These are phyloP conservation scores for Ypsolopha scabrella DNA, from an alignment of 2,888 invertebrate species.

Conservation along the genomic window DNA sequence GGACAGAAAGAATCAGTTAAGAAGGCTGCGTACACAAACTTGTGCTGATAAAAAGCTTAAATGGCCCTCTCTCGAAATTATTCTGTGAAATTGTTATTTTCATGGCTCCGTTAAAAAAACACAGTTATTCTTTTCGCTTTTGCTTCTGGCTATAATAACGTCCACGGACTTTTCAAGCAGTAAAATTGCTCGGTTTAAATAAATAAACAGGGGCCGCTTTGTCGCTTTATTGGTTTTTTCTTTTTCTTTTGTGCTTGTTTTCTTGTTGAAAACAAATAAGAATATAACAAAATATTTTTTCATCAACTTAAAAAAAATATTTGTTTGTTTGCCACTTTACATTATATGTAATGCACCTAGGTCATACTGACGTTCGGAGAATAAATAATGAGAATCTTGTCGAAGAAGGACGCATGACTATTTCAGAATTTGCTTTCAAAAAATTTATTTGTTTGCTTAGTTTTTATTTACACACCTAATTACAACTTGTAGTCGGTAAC, in stretches of 20 bases:
- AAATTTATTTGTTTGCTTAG: too few relatives aligned
- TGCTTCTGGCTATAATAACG: constrained; percentile 35
- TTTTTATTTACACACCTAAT: too few relatives aligned
- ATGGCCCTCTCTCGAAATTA: constrained; percentile 56
- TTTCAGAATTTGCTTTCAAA: too few relatives aligned
- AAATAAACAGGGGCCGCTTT: constrained; percentile 23
- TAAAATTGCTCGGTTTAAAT: constrained; percentile 46
- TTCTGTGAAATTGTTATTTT: constrained; percentile 58
- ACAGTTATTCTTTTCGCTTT: constrained; percentile 37
- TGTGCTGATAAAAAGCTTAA: constrained; percentile 62
- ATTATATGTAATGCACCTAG: too few relatives aligned
- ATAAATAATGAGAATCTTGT: too few relatives aligned
- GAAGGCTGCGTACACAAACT: constrained; percentile 61
- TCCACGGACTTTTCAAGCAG: constrained; percentile 41
- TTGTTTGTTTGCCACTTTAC: too few relatives aligned
- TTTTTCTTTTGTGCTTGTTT: neutral
- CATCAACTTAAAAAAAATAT: too few relatives aligned
- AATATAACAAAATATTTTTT: too few relatives aligned
- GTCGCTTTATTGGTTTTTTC: constrained; percentile 17
- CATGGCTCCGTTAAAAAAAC: constrained; percentile 36
- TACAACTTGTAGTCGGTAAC: too few relatives aligned
- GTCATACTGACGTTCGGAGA: too few relatives aligned
- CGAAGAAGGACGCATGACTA: too few relatives aligned
- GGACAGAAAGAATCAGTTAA: constrained; percentile 19
- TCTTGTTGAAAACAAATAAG: neutral